Conservation (phyloP, 1,140 invertebrate species). For the Rhagoletis zephyria region DNA sequence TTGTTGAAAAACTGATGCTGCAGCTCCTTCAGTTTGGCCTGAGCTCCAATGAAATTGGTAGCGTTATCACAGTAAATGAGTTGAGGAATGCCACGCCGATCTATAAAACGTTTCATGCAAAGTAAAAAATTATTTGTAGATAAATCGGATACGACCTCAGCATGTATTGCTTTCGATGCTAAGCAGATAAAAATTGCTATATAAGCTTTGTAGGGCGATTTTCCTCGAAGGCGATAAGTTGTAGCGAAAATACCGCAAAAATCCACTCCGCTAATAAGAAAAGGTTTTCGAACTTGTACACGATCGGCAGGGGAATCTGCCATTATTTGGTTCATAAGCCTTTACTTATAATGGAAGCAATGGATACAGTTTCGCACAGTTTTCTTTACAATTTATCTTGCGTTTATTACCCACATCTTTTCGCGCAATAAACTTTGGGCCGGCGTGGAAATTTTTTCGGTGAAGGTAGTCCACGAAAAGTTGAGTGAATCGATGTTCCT, state of each 20-base stretch:
- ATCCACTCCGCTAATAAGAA: background rate
- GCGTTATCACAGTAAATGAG: too few species aligned
- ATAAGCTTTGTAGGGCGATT: too few species aligned
- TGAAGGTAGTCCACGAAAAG: slow-evolving; percentile 7
- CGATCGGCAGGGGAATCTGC: slow-evolving; percentile 37
- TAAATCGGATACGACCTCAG: too few species aligned
- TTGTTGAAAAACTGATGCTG: background rate
- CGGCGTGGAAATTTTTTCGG: slow-evolving; percentile 10
- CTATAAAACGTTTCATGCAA: slow-evolving; percentile 47
- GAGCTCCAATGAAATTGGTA: too few species aligned
- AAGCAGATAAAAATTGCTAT: too few species aligned
- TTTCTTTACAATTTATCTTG: slow-evolving; percentile 24
- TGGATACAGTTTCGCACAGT: background rate
- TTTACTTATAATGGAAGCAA: too few species aligned
- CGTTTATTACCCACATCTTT: background rate
- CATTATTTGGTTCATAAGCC: background rate
- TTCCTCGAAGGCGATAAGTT: background rate
- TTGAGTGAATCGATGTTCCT: slow-evolving; percentile 1
- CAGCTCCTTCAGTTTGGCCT: background rate
- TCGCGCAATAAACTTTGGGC: background rate
- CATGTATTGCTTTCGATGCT: too few species aligned
- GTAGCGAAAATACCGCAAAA: slow-evolving; percentile 48
- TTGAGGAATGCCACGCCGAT: too few species aligned
- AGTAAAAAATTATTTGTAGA: background rate
- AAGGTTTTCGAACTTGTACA: slow-evolving; percentile 21